Conservation (phyloP, 2,888 invertebrate genomes). For the Agriopis aurantiaria region DNA sequence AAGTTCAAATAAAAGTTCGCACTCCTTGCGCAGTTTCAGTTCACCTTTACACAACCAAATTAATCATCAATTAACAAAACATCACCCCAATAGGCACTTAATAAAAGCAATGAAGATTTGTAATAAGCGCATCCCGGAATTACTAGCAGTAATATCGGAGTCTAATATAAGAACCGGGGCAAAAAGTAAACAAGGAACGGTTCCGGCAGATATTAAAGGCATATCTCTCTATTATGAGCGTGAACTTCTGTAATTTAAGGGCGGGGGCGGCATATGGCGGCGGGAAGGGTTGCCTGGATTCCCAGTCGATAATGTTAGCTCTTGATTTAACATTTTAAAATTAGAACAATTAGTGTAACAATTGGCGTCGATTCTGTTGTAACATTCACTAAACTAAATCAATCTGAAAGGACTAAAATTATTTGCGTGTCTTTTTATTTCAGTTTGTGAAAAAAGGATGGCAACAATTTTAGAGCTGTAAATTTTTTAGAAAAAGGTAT, state of each 20-base stretch:
- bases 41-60: slow-evolving; percentile 4
- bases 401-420: no score
- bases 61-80: slow-evolving; percentile 35
- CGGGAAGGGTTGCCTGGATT: slow-evolving; percentile 66
- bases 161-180: slow-evolving; percentile 80
- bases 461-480: no score
- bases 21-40: neutral
- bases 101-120: slow-evolving; percentile 43
- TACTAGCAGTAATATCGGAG: slow-evolving; percentile 56
- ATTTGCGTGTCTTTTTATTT: neutral
- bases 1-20: neutral
- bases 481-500: no score
- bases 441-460: no score
- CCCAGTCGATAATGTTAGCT: slow-evolving; percentile 17
- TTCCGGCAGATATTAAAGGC: slow-evolving; percentile 86
- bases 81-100: slow-evolving; percentile 34
- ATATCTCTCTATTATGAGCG: slow-evolving; percentile 87
- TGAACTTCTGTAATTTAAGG: slow-evolving; percentile 86
- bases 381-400: no score
- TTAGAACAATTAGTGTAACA: neutral
- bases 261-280: slow-evolving; percentile 82
- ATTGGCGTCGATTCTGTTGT: no score
- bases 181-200: slow-evolving; percentile 83
- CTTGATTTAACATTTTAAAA: slow-evolving; percentile 50
- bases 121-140: slow-evolving; percentile 49